phyloP scores from a whole-genome alignment of 1,140 invertebrate genomes.

The Papilio polyxenes region DNA sequence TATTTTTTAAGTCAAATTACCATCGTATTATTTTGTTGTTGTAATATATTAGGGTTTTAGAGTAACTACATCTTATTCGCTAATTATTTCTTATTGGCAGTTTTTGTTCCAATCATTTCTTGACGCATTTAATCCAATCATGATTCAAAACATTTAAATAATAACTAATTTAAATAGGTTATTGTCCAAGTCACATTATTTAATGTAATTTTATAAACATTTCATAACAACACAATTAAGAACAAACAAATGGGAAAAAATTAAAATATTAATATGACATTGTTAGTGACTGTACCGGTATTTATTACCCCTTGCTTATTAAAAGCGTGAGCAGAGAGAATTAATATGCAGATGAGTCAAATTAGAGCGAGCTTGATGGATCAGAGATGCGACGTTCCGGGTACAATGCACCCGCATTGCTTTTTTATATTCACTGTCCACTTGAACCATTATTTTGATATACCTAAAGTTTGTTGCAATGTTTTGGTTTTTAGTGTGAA shows the following conservation, averaged over 20 bases:
- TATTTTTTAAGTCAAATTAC: not conserved
- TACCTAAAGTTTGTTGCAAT: slow-evolving; percentile 15
- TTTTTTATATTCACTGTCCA: slow-evolving; percentile 50
- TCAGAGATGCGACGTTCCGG: slow-evolving; percentile 46
- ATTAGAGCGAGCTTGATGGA: slow-evolving; percentile 70
- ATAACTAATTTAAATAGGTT: too few species aligned
- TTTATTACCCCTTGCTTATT: slow-evolving; percentile 52
- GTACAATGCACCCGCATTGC: slow-evolving; percentile 66
- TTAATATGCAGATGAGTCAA: slow-evolving; percentile 72
- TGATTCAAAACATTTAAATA: too few species aligned
- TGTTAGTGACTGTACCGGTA: slow-evolving; percentile 40
- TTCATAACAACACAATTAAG: too few species aligned
- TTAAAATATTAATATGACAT: not conserved
- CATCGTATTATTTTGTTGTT: not conserved
- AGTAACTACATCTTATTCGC: too few species aligned
- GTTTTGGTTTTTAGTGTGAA: not conserved
- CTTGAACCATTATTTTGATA: slow-evolving; percentile 44
- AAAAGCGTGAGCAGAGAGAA: slow-evolving; percentile 49
- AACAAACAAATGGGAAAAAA: not conserved
- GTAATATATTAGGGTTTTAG: too few species aligned
- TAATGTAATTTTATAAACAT: too few species aligned
- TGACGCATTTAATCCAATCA: too few species aligned
- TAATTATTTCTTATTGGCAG: too few species aligned
- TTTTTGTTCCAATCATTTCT: too few species aligned
- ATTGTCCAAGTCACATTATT: too few species aligned